phyloP scores from a whole-genome alignment of 2,888 invertebrate genomes.

The Ectobius pallidus region DNA sequence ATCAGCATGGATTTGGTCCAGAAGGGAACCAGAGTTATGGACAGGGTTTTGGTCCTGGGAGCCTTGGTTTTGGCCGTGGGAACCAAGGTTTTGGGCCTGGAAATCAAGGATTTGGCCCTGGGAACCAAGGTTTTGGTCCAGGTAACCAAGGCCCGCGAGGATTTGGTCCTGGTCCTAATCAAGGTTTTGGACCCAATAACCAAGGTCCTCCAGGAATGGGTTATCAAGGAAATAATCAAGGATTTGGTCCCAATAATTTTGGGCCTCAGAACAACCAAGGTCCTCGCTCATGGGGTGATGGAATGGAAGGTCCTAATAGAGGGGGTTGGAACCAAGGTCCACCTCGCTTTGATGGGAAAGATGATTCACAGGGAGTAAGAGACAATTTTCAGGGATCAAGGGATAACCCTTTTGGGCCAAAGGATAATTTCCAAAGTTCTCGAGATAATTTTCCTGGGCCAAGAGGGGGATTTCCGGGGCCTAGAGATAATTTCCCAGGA shows the following conservation, averaged over 20 bases:
- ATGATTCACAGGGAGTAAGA: slow-evolving; percentile 4
- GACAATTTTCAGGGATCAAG: slow-evolving; percentile 28
- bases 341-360: slow-evolving; percentile 24
- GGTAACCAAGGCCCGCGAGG: slow-evolving; percentile 40
- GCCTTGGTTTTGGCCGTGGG: slow-evolving; percentile 35
- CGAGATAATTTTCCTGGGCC: slow-evolving; percentile 34
- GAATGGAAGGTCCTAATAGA: slow-evolving; percentile 4
- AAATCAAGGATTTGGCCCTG: slow-evolving; percentile 42
- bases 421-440: slow-evolving; percentile 36
- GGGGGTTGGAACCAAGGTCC: slow-evolving; percentile 27
- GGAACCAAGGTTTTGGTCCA: slow-evolving; percentile 44
- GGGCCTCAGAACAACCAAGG: slow-evolving; percentile 35
- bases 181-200: slow-evolving; percentile 34
- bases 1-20: slow-evolving; percentile 30
- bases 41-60: slow-evolving; percentile 35
- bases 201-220: slow-evolving; percentile 18
- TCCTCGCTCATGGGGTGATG: slow-evolving; percentile 22
- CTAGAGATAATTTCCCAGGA: slow-evolving; percentile 30
- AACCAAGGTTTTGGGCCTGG: slow-evolving; percentile 41
- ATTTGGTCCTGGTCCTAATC: slow-evolving; percentile 36
- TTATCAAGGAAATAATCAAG: slow-evolving; percentile 18
- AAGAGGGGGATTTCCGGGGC: slow-evolving; percentile 38
- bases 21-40: slow-evolving; percentile 22
- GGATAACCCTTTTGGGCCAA: slow-evolving; percentile 24
- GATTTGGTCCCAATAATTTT: slow-evolving; percentile 29